A percentile compares a stretch with the other conserved stretches of the same genome.
phyloP scores from a whole-genome alignment of 1,140 invertebrate genomes.

The Hycleus phaleratus region DNA sequence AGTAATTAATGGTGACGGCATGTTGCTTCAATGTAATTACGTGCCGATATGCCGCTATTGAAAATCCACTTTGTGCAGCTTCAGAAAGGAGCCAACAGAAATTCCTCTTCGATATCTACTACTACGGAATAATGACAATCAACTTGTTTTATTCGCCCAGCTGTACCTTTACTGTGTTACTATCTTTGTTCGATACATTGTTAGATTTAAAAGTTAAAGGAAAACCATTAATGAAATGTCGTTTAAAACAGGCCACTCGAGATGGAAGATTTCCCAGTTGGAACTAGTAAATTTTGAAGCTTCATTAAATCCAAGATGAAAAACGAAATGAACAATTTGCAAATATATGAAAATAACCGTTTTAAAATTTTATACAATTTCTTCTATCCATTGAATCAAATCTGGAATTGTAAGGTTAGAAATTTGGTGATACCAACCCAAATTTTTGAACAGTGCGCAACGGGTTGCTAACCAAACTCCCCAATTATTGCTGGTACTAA shows the following conservation, averaged over 20 bases:
- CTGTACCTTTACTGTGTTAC: not conserved
- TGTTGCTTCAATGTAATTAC: slow-evolving; percentile 21
- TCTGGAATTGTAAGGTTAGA: too few relatives aligned
- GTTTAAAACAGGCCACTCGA: slow-evolving; percentile 9
- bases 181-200: not conserved
- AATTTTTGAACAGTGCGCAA: too few relatives aligned
- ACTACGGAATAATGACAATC: slow-evolving; percentile 4
- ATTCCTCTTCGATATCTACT: slow-evolving; percentile 6
- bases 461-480: too few relatives aligned
- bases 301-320: slow-evolving; percentile 14
- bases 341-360: not conserved
- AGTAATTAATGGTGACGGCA: slow-evolving; percentile 18
- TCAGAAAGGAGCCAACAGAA: not conserved
- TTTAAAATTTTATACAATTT: not conserved
- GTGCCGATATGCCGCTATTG: slow-evolving; percentile 17
- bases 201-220: not conserved
- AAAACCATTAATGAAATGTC: slow-evolving; percentile 18
- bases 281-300: slow-evolving; percentile 19
- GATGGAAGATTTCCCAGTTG: slow-evolving; percentile 15
- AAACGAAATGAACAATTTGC: too few relatives aligned
- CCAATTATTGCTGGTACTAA: too few relatives aligned
- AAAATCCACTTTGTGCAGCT: slow-evolving; percentile 16
- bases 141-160: slow-evolving; percentile 1
- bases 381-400: not conserved
- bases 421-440: too few relatives aligned